Evolutionary conservation across 2,888 invertebrate species (phyloP), one percentile per base, ranked within the genome.

Genomic region (Masnerella sp.): DNA sequence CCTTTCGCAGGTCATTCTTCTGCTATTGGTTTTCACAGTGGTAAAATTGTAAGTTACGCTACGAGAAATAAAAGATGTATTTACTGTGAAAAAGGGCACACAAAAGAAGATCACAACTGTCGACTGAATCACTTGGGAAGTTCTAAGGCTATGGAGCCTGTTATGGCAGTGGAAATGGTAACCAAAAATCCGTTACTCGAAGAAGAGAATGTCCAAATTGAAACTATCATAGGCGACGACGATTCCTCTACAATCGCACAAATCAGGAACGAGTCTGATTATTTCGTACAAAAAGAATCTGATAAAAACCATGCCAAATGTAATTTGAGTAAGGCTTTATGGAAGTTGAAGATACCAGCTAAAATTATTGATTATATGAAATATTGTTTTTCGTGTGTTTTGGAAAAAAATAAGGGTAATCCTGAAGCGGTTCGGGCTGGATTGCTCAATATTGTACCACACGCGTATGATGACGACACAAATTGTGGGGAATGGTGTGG

Each of bases 111-210:
- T 28, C 75, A 77, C 40, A 42, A 72, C 25, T 77, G 77, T 34
- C 22, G 76, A n/a, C 12, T 28, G 15, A 76, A 76, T 47, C 76
- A 38, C n/a, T 14, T 8, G 11, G 75, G 62, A 18, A 74, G 68
- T 40, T 54, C 76, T 0, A 77, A 77, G 32, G 64, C 69, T 1
- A 77, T 77, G 76, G 69, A 77, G 25, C 64, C 71, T 5, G 68
- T 76, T 20, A 65, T 76, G 36, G 75, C 72, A n/a, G 52, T 75
- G 0, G 40, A 74, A 36, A n/a, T 77, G 22, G 36, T 68, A 8
- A 18, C 58, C 9, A 52, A 59, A n/a, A 68, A 74, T 62, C 11
- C 32, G 2, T 5, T 56, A 1, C 20, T 76, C 5, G 18, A 54
- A 20, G 61, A 56, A 43, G 69, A 69, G 34, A 67, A 70, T 32